A percentile compares a stretch with the other conserved stretches of the same genome.
Conservation (phyloP, 2,113 vertebrate genomes). For the Hydrochoerus hydrochaeris region DNA sequence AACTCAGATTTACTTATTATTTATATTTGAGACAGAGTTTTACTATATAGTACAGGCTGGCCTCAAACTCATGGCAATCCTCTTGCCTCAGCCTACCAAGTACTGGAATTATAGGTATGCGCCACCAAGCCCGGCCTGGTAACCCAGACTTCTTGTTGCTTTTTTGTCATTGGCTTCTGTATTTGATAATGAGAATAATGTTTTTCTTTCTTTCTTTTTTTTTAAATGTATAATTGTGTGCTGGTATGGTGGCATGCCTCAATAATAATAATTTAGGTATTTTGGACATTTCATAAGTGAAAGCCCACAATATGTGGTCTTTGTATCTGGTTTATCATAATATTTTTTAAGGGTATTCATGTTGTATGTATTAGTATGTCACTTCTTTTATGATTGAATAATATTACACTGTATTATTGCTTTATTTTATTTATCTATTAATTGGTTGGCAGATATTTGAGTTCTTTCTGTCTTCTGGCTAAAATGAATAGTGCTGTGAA, state of each 20-base stretch:
- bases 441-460: neutral
- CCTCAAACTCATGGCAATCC: neutral
- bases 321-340: neutral
- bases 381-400: neutral
- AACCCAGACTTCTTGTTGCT: too few relatives aligned
- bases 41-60: too few relatives aligned
- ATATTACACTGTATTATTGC: neutral
- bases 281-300: neutral
- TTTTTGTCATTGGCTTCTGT: neutral
- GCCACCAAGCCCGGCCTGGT: too few relatives aligned
- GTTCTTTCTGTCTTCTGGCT: neutral
- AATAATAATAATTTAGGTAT: neutral
- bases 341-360: neutral
- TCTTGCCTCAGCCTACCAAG: neutral
- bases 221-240: neutral
- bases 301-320: neutral
- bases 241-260: neutral
- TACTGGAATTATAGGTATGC: neutral
- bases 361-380: neutral
- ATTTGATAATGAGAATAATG: neutral
- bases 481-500: neutral
- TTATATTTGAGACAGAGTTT: too few relatives aligned
- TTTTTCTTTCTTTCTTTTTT: neutral
- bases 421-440: neutral
- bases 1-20: neutral